A percentile compares a stretch with the other conserved stretches of the same genome.
Conservation (phyloP, 2,888 invertebrate species). For the Petrolisthes manimaculis region DNA sequence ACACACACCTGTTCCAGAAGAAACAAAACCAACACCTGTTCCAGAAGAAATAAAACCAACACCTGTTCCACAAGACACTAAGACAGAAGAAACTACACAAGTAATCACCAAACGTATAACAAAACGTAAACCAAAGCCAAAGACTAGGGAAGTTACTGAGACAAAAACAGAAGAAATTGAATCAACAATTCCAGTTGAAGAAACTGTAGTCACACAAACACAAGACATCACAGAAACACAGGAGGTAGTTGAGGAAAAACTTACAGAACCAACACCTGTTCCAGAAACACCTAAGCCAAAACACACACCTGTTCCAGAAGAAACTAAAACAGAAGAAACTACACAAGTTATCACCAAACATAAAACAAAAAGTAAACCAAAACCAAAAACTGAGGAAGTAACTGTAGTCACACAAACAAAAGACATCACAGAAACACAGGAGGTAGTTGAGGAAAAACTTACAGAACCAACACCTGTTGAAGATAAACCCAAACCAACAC, state of each 20-base stretch:
- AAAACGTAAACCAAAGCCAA: not conserved
- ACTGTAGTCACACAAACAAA: not conserved
- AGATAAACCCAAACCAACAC: slow-evolving; percentile 3
- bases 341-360: not conserved
- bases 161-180: not conserved
- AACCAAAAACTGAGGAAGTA: not conserved
- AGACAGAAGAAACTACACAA: not conserved
- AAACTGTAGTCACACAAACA: not conserved
- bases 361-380: not conserved
- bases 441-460: not conserved
- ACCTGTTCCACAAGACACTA: not conserved
- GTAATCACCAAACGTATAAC: not conserved
- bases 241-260: not conserved
- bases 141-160: not conserved
- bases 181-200: not conserved
- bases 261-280: slow-evolving; percentile 1
- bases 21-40: slow-evolving; percentile 30
- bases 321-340: not conserved
- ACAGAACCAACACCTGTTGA: not conserved
- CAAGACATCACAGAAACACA: slow-evolving; percentile 7
- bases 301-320: not conserved
- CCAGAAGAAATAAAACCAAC: slow-evolving; percentile 17
- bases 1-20: not conserved
- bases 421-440: slow-evolving; percentile 5
- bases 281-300: slow-evolving; percentile 11